Base-by-base conservation (phyloP, 2,888 invertebrate genomes). In the Elysia crispata region DNA sequence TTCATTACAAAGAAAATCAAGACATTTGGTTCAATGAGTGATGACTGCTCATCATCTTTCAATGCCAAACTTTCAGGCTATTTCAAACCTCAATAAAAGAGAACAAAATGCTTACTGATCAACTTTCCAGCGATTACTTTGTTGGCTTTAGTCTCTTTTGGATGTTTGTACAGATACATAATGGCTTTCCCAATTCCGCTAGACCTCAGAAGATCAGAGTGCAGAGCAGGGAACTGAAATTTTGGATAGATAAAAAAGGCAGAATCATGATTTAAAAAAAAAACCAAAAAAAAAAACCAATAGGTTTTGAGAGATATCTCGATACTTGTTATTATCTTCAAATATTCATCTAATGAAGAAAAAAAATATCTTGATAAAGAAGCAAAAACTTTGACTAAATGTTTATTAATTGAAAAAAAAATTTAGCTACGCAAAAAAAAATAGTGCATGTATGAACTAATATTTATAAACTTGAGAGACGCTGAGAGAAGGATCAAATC, bases 121-220 rank as follows among this genome's bases (percentile, higher is more conserved):
- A 99, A 94, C 85, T 96, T 95, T 0, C 97, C 97, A 82, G 98
- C 98, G 77, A 95, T 94, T 90, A 96, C 96, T 90, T 96, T 95
- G 93, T 99, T 99, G 81, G 81, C 94, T 92, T 97, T 97, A 0
- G 97, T 96, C 94, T 99, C 99, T 92, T 96, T 96, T 0, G 99
- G 99, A 92, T 99, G 99, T 92, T 99, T 99, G 93, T 97, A 99
- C 76, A 99, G 94, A 93, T 99, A 98, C 99, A 99, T 99, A 0
- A 99, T 97, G 64, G 99, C 99, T 93, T 99, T 99, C 79, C 99
- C 99, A 86, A 99, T 97, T 33, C 98, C 98, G 11, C 98, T 98
- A 91, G 97, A 97, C 92, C 98, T 98, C 86, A 99, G 93, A 80
- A 96, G 95, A 64, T 95, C 95, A 91, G 97, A 96, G 92, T 97